Conservation (phyloP, 2,888 invertebrate species). For the Camptogramma bilineatum region DNA sequence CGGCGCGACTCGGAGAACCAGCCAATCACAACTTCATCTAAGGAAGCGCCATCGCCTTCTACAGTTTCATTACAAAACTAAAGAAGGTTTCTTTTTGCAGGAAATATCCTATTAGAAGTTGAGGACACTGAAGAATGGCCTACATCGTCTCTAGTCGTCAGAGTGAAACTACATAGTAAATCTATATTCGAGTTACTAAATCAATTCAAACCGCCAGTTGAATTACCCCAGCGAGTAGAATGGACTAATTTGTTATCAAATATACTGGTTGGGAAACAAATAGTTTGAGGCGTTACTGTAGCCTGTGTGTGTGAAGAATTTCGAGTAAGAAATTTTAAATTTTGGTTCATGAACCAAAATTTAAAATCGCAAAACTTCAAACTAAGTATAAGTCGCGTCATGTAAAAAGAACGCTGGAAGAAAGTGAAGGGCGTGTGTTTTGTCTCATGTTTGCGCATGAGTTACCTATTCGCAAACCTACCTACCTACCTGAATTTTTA, state of each 20-base stretch:
- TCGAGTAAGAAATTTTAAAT: too few species aligned
- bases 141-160: conserved; percentile 58
- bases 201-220: conserved; percentile 71
- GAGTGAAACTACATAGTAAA: conserved; percentile 67
- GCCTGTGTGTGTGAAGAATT: too few species aligned
- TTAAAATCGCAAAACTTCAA: too few species aligned
- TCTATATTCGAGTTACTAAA: conserved; percentile 66
- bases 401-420: too few species aligned
- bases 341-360: too few species aligned
- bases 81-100: conserved; percentile 54
- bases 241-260: conserved; percentile 76
- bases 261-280: conserved; percentile 74
- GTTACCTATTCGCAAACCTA: too few species aligned
- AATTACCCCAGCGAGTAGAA: conserved; percentile 65
- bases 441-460: too few species aligned
- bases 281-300: conserved; percentile 51
- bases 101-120: conserved; percentile 70
- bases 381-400: too few species aligned
- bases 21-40: neutral
- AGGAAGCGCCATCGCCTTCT: neutral
- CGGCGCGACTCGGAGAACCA: neutral
- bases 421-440: too few species aligned
- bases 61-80: neutral
- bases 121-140: conserved; percentile 50
- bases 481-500: too few species aligned